Evolutionary conservation across 1,140 invertebrate genomes (phyloP), one percentile per base, ranked within the genome.

Genomic region (Adoxophyes honmai): DNA sequence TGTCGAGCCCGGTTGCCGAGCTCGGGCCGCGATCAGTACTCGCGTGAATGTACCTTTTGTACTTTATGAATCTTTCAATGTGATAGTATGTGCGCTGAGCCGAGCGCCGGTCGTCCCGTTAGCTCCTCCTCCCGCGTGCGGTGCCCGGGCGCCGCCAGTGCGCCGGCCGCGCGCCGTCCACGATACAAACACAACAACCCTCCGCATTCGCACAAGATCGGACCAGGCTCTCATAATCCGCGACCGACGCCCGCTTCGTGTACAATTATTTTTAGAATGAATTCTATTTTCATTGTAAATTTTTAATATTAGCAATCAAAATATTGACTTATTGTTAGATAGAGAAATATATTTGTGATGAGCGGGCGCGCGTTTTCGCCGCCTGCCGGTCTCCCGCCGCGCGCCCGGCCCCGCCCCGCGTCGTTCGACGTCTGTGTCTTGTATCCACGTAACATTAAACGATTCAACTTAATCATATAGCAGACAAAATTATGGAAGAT

Each of bases 201-300:
- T 21, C 13, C 15, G 34, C 13, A 36, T 35, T 16, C 34, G 52
- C 52, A 53, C 33, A 21, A 48, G 21, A 48, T 48, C 18, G 10
- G 39, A 48, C 53, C n/a, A 18, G 21, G 2, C 21, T 28, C 9
- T 18, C 42, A 48, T 48, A 28, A 80, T 73, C 77, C 66, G 68
- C 81, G 81, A 78, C 76, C 81, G 85, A 75, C 81, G 71, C 70
- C 63, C 39, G 78, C 66, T 67, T 62, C 59, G 73, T 66, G 70
- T 65, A 39, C 70, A 79, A 78, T 79, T 86, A 87, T 84, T 86
- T 86, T 86, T 87, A 88, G 83, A 88, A 65, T 85, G 79, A 86
- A 87, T 75, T 88, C 86, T 88, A 88, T 88, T 88, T 88, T 88
- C 82, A 86, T 78, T 88, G 83, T 86, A 86, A 83, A 86, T 80